These are phyloP conservation scores for Chitala chitala DNA, from an alignment of 2,113 vertebrate genomes.

Conservation along the genomic window DNA sequence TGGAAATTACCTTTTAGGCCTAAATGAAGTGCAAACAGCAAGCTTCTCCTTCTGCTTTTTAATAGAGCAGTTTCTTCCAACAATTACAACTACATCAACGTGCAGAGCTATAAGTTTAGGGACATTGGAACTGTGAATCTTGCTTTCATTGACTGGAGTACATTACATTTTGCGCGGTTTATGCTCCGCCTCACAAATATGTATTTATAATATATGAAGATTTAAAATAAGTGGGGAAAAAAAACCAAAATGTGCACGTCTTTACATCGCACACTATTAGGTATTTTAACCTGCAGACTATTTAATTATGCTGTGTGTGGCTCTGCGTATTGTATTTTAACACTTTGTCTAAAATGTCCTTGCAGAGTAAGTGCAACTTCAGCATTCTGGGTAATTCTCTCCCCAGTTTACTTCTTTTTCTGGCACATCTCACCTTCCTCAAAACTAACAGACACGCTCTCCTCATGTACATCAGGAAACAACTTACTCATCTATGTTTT, in stretches of 20 bases:
- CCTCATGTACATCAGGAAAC: slow-evolving; percentile 45
- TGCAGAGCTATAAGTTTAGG: neutral
- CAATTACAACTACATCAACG: slow-evolving; percentile 1
- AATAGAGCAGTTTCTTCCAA: slow-evolving; percentile 3
- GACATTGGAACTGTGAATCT: slow-evolving; percentile 1
- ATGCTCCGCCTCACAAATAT: neutral
- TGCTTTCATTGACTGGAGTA: slow-evolving; percentile 4
- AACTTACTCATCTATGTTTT: slow-evolving; percentile 47
- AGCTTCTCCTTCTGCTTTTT: slow-evolving; percentile 14
- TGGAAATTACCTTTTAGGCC: slow-evolving; percentile 65
- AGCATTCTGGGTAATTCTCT: neutral
- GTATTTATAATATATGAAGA: too few relatives aligned
- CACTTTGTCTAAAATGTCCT: too few relatives aligned
- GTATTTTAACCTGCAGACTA: too few relatives aligned
- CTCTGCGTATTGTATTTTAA: too few relatives aligned
- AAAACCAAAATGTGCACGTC: too few relatives aligned
- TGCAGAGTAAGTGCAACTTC: too few relatives aligned
- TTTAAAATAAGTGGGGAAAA: too few relatives aligned
- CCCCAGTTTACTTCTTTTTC: neutral
- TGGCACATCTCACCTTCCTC: slow-evolving; percentile 40
- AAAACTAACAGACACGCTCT: slow-evolving; percentile 39
- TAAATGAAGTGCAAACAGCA: slow-evolving; percentile 43
- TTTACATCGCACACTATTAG: too few relatives aligned
- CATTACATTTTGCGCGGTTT: neutral
- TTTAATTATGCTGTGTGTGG: too few relatives aligned